Evolutionary conservation across 2,797 vertebrate species (phyloP).

Genomic region (Periophthalmus magnuspinnatus): DNA sequence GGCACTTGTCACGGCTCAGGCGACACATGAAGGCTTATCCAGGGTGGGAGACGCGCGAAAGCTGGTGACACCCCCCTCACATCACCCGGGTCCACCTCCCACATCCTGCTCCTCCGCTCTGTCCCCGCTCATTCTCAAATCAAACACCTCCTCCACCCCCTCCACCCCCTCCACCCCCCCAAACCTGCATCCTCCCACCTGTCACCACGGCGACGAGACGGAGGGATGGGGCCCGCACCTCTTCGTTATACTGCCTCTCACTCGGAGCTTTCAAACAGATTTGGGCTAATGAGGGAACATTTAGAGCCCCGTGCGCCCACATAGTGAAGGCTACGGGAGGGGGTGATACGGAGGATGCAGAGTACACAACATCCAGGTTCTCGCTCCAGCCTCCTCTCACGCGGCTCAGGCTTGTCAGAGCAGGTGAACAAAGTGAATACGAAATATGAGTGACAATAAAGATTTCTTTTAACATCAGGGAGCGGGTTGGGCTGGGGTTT

Average conservation of each 20-base stretch:
- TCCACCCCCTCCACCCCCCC: constrained; percentile 40
- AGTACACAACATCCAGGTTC: constrained; percentile 53
- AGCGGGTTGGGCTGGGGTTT: constrained; percentile 74
- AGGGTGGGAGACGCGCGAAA: constrained; percentile 55
- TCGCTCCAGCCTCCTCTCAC: constrained; percentile 49
- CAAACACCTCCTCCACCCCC: constrained; percentile 61
- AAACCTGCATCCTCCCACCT: constrained; percentile 64
- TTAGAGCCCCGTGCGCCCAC: constrained; percentile 90
- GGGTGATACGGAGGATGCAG: constrained; percentile 37
- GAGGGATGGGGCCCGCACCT: constrained; percentile 69
- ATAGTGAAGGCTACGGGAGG: constrained; percentile 50
- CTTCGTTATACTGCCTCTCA: constrained; percentile 74
- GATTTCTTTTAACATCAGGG: constrained; percentile 99
- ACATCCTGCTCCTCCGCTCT: constrained; percentile 48
- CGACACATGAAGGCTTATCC: constrained; percentile 66
- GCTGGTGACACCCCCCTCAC: constrained; percentile 53
- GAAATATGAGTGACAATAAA: constrained; percentile 97
- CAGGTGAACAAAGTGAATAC: constrained; percentile 97
- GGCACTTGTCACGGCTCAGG: constrained; percentile 63
- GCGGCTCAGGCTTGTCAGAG: constrained; percentile 87
- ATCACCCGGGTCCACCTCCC: constrained; percentile 63
- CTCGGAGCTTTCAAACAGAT: constrained; percentile 91
- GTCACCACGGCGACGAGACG: constrained; percentile 62
- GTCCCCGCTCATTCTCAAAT: constrained; percentile 56
- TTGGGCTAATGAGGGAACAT: constrained; percentile 95